These are phyloP conservation scores for Lathronympha strigana DNA, from an alignment of 2,888 invertebrate genomes.

Conservation along the genomic window DNA sequence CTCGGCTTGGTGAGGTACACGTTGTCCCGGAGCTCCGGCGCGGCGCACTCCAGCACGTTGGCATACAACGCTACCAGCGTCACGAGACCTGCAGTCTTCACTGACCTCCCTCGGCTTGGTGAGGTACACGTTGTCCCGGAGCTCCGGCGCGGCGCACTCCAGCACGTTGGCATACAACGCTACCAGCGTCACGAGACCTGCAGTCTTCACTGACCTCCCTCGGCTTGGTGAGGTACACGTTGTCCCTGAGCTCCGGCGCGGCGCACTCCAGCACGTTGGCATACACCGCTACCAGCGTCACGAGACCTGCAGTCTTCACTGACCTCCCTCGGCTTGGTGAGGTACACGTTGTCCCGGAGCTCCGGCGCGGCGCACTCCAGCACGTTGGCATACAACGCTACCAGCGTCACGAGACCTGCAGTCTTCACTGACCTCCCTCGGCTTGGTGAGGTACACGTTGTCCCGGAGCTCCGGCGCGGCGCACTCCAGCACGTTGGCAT, in stretches of 20 bases:
- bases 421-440: too few relatives aligned
- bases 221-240: constrained; percentile 65
- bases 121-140: constrained; percentile 66
- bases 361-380: constrained; percentile 58
- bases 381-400: constrained; percentile 69
- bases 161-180: constrained; percentile 64
- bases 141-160: constrained; percentile 55
- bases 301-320: constrained; percentile 35
- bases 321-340: constrained; percentile 57
- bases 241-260: constrained; percentile 58
- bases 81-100: constrained; percentile 8
- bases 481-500: too few relatives aligned
- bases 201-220: constrained; percentile 48
- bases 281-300: constrained; percentile 51
- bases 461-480: too few relatives aligned
- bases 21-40: too few relatives aligned
- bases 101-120: constrained; percentile 57
- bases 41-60: too few relatives aligned
- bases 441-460: too few relatives aligned
- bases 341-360: constrained; percentile 64
- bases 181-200: constrained; percentile 9
- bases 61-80: too few relatives aligned
- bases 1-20: too few relatives aligned
- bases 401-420: too few relatives aligned
- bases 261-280: constrained; percentile 61